Base-by-base conservation (phyloP, 2,797 vertebrate species). In the Tinamus major region DNA sequence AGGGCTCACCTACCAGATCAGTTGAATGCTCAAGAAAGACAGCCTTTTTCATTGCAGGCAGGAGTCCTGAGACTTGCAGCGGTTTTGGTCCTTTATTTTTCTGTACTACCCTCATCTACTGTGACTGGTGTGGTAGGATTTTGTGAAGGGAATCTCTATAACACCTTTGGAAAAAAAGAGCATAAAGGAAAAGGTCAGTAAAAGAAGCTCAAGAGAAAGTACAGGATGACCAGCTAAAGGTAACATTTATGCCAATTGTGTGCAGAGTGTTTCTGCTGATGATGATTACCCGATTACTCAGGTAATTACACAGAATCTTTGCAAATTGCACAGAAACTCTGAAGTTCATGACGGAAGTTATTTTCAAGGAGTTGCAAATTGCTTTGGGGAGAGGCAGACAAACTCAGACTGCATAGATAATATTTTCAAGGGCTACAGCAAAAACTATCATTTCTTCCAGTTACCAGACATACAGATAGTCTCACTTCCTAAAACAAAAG, bases 401-500 rank as follows among this genome's bases (percentile, higher is more conserved):
- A 68, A 46, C 35, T 84, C 67, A 67, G 29, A 33, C 55, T 53
- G 24, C 19, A 19, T 4, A 72, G 21, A 13, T 16, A n/a, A 7
- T 82, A 3, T 79, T 79, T 79, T 55, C 51, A 37, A 16, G 79
- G 49, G 2, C 21, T 82, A 41, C 44, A 65, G 35, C 41, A 79
- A n/a, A 19, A 77, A 9, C 49, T 46, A 2, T 44, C 61, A 12
- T 70, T 85, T 65, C 12, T 55, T 89, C 51, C 76, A 46, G 44
- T 69, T 76, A 46, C 5, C 2, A 1, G 44, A 39, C 6, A 16
- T 4, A 2, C 37, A 4, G 67, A 62, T 10, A 6, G 3, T 8
- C 21, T 71, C 24, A 35, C 56, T 94, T 89, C 44, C 53, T 83
- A 26, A 80, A 88, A 21, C 14, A 74, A 64, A 64, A n/a, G 53